phyloP scores from a whole-genome alignment of 64 coral and sea anemone species.

The Montipora efflorescens region DNA sequence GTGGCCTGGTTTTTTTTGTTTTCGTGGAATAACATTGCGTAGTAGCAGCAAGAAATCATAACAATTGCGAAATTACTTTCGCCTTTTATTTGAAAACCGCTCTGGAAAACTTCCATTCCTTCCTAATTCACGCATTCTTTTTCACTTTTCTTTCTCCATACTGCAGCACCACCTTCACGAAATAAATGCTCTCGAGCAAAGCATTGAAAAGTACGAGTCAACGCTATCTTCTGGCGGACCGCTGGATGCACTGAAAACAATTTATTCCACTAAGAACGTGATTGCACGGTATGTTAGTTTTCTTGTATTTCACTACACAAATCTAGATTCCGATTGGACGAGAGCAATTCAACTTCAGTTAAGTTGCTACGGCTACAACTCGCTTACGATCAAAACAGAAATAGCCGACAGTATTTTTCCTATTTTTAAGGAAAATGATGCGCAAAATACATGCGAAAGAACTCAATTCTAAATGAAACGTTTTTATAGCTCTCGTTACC shows the following conservation, averaged over 20 bases:
- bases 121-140: not conserved
- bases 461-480: too few species aligned
- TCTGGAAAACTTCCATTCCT: not conserved
- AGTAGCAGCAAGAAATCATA: too few species aligned
- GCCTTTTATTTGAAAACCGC: too few species aligned
- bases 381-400: not conserved
- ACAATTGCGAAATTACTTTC: too few species aligned
- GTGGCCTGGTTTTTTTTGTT: too few species aligned
- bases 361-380: not conserved
- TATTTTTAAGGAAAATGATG: too few species aligned
- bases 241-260: slow-evolving; percentile 6
- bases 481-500: too few species aligned
- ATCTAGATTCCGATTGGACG: too few species aligned
- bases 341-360: too few species aligned
- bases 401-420: not conserved
- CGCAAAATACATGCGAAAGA: too few species aligned
- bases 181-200: slow-evolving; percentile 42
- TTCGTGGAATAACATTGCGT: too few species aligned
- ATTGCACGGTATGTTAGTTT: slow-evolving; percentile 13
- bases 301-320: not conserved
- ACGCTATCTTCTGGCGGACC: slow-evolving; percentile 5
- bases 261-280: not conserved
- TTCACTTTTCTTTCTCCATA: not conserved
- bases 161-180: slow-evolving; percentile 37
- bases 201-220: slow-evolving; percentile 40